These are phyloP conservation scores for Troides oblongomaculatus DNA, from an alignment of 2,888 invertebrate genomes.

Conservation along the genomic window DNA sequence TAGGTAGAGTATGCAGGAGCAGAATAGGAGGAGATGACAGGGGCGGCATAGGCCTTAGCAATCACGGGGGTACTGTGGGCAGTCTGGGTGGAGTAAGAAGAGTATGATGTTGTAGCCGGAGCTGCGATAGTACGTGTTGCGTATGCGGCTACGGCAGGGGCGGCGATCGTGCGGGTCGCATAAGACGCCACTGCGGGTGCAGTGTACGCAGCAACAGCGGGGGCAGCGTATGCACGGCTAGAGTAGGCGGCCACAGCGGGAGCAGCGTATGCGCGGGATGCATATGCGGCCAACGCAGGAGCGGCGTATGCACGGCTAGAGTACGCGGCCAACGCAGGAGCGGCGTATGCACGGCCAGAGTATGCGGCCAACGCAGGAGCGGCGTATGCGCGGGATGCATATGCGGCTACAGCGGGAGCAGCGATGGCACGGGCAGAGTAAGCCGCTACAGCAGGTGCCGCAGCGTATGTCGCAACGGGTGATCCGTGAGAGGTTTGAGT, in stretches of 20 bases:
- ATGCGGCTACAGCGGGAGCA: slow-evolving; percentile 48
- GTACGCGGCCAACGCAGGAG: slow-evolving; percentile 46
- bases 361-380: slow-evolving; percentile 47
- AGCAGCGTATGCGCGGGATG: slow-evolving; percentile 37
- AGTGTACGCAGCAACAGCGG: slow-evolving; percentile 51
- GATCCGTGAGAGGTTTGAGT: slow-evolving; percentile 39
- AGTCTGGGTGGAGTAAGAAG: slow-evolving; percentile 12
- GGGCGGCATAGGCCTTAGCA: slow-evolving; percentile 43
- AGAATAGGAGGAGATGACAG: slow-evolving; percentile 34
- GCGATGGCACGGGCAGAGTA: slow-evolving; percentile 50
- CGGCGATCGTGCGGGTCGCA: slow-evolving; percentile 41
- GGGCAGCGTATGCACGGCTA: slow-evolving; percentile 56
- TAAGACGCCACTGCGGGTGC: slow-evolving; percentile 54
- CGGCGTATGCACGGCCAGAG: slow-evolving; percentile 45
- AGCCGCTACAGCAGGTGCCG: slow-evolving; percentile 44
- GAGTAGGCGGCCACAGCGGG: slow-evolving; percentile 38
- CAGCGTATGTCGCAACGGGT: slow-evolving; percentile 34
- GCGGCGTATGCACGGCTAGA: slow-evolving; percentile 47
- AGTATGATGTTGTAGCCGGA: slow-evolving; percentile 21
- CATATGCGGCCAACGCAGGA: slow-evolving; percentile 55
- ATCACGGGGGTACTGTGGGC: slow-evolving; percentile 37
- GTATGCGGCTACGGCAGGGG: slow-evolving; percentile 40
- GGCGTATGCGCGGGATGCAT: slow-evolving; percentile 45
- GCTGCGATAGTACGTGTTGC: slow-evolving; percentile 42
- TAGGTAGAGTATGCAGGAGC: slow-evolving; percentile 39